A percentile compares a stretch with the other conserved stretches of the same genome.
Evolutionary conservation across 2,888 invertebrate genomes (phyloP).

Genomic region (Xylocampa areola): DNA sequence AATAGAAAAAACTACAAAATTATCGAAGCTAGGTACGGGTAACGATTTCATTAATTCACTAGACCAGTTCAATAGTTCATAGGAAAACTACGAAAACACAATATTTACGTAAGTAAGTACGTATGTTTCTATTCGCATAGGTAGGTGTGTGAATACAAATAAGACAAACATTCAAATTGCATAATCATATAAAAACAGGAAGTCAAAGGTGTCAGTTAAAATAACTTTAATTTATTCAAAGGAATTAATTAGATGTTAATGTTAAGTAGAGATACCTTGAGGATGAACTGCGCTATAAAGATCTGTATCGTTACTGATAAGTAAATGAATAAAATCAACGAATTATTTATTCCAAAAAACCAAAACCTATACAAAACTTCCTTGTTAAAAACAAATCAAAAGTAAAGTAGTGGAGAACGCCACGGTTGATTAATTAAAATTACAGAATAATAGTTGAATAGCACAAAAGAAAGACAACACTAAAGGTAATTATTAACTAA

Average conservation of each 20-base stretch:
- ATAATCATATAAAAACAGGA: constrained; percentile 8
- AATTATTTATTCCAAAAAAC: neutral
- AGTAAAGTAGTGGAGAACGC: too few relatives aligned
- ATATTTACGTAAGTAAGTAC: too few relatives aligned
- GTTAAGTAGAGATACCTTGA: constrained; percentile 4
- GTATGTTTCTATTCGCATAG: too few relatives aligned
- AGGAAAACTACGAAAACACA: neutral
- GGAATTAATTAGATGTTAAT: constrained; percentile 25
- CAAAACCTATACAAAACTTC: too few relatives aligned
- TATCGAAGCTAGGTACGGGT: neutral
- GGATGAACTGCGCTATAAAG: neutral
- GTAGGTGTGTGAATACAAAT: constrained; percentile 27
- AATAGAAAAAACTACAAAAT: too few relatives aligned
- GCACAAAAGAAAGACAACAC: too few relatives aligned
- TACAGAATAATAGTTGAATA: too few relatives aligned
- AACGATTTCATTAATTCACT: neutral
- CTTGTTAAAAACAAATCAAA: too few relatives aligned
- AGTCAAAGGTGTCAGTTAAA: constrained; percentile 18
- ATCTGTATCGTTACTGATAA: too few relatives aligned
- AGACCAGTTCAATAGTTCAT: neutral
- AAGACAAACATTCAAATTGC: constrained; percentile 10
- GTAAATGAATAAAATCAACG: neutral
- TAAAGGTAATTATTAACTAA: too few relatives aligned
- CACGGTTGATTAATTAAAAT: too few relatives aligned
- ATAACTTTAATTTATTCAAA: constrained; percentile 24